Base-by-base conservation (phyloP, 2,888 invertebrate species). In the Melanargia galathea region DNA sequence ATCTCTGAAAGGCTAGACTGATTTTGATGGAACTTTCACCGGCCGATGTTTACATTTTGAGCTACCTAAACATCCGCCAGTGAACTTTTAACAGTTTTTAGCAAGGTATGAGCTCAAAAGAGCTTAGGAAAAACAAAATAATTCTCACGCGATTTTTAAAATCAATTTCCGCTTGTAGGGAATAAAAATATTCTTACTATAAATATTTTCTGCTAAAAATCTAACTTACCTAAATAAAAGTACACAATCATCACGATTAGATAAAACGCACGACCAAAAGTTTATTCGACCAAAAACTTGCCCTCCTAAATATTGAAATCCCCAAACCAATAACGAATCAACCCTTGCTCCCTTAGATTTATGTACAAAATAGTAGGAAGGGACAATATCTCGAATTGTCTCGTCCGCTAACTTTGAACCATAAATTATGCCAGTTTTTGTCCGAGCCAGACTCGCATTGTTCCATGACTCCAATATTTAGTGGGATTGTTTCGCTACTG, bases 361-460 rank as follows among this genome's bases (percentile, higher is more conserved):
- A 65, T 62, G 56, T 56, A 59, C 20, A 40, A 52, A 57, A 63
- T 54, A 60, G 46, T 63, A 43, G 60, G 40, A 35, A 43, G 60
- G 52, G 63, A 57, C 65, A 35, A 62, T 62, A 52, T 57, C 51
- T 56, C 60, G 63, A 38, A 52, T 20, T 43, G 51, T 66, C 57
- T 60, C 62, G 62, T 62, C 60, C 63, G 60, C 60, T 54, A 66
- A 66, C 65, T 66, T 66, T 43, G 22, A 43, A 60, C 55, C 68
- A 80, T 86, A 85, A 84, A 86, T 86, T 81, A 79, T 71, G 70
- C 71, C 70, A 75, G 75, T 85, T 86, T 86, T 86, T 85, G 84
- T 78, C 73, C 67, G 35, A 58, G 48, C 58, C 58, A 58, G 74
- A 76, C 79, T 80, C 75, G 77, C 76, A 77, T 84, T 82, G 80